Evolutionary conservation across 2,797 vertebrate species (phyloP).

Genomic region (Pipistrellus kuhlii): DNA sequence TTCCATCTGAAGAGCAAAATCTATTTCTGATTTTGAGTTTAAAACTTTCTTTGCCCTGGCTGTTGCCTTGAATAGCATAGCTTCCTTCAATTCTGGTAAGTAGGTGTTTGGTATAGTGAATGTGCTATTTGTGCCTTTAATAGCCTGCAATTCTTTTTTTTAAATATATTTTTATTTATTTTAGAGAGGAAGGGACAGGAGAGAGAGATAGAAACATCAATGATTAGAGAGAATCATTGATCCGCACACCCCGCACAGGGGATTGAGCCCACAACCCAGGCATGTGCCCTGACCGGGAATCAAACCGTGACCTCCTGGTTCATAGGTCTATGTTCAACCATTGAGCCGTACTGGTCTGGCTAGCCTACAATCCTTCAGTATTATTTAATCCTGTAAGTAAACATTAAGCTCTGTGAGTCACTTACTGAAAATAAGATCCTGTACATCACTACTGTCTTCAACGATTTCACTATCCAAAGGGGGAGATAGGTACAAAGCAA

Average conservation of each 20-base stretch:
- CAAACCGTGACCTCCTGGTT: no score
- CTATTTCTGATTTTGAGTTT: neutral
- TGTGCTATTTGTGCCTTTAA: conserved; percentile 4
- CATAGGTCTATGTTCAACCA: no score
- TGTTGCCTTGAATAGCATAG: neutral
- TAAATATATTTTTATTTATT: no score
- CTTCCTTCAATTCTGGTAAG: neutral
- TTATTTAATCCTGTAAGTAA: neutral
- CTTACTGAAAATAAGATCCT: neutral
- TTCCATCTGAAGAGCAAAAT: neutral
- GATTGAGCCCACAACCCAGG: no score
- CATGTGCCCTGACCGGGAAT: no score
- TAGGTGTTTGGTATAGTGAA: neutral
- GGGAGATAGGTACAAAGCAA: neutral
- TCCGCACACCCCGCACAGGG: no score
- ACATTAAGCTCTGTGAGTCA: neutral
- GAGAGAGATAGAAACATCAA: no score
- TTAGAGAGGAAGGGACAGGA: no score
- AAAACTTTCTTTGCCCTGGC: neutral
- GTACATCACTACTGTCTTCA: neutral
- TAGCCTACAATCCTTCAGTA: neutral
- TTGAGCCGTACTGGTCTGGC: no score
- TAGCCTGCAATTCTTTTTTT: neutral
- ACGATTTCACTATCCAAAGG: conserved; percentile 13
- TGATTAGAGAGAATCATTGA: no score